A percentile compares a stretch with the other conserved stretches of the same genome.
Conservation (phyloP, 2,113 vertebrate species). For the Thunnus maccoyii region DNA sequence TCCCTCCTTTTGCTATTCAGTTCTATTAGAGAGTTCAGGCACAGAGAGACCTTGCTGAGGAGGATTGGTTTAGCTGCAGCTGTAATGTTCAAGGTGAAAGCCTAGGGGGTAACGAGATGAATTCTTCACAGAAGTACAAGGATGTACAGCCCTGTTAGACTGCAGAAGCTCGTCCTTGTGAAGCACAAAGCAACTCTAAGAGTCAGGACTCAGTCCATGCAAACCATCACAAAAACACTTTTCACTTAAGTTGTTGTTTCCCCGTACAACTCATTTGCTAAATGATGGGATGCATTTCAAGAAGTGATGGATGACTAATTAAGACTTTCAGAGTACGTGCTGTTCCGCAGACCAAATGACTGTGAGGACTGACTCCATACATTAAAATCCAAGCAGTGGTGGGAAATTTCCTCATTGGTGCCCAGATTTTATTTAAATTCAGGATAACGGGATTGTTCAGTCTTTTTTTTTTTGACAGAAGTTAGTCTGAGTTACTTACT, state of each 20-base stretch:
- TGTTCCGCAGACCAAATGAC: constrained; percentile 17
- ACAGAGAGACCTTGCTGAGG: constrained; percentile 35
- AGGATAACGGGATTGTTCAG: not conserved
- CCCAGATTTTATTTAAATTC: constrained; percentile 2
- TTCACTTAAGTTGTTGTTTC: constrained; percentile 4
- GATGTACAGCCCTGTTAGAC: constrained; percentile 12
- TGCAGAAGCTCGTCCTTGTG: constrained; percentile 24
- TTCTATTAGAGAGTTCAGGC: constrained; percentile 51
- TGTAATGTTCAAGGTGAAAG: constrained; percentile 65
- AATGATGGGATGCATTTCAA: constrained; percentile 34
- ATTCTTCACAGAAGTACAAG: constrained; percentile 31
- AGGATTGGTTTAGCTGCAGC: constrained; percentile 55
- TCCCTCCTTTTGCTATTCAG: constrained; percentile 48
- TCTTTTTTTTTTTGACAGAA: not conserved
- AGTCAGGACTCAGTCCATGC: not conserved
- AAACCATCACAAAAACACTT: not conserved
- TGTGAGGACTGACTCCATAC: constrained; percentile 26
- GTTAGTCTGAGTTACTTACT: not conserved
- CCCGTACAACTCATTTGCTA: constrained; percentile 10
- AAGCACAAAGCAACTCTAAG: constrained; percentile 17
- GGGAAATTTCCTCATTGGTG: constrained; percentile 41
- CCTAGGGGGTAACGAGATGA: constrained; percentile 19
- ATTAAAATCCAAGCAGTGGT: constrained; percentile 29
- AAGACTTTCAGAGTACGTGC: constrained; percentile 7
- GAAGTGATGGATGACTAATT: constrained; percentile 50